A percentile compares a stretch with the other conserved stretches of the same genome.
Conservation (phyloP, 2,888 invertebrate genomes). For the Litoditis marina region DNA sequence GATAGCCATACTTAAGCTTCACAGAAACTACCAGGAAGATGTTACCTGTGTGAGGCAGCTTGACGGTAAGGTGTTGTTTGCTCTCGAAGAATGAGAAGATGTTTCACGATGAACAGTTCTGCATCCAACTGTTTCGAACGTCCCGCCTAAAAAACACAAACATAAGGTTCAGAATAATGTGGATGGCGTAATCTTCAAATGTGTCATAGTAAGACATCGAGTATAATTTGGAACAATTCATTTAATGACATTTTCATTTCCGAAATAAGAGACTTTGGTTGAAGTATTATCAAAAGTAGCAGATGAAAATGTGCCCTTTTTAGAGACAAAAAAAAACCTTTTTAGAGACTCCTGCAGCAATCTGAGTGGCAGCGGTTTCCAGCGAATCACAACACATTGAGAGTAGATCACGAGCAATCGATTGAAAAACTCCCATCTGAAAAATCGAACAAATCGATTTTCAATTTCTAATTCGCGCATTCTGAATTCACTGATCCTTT, state of each 20-base stretch:
- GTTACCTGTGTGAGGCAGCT: conserved; percentile 12
- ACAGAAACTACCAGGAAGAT: neutral
- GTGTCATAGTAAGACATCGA: neutral
- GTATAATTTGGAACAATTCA: too few species aligned
- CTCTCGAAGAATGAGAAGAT: conserved; percentile 88
- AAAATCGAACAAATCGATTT: conserved; percentile 6
- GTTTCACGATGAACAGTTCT: conserved; percentile 93
- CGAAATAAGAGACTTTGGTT: too few species aligned
- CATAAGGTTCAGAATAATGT: too few species aligned
- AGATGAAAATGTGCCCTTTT: too few species aligned
- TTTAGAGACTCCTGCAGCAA: conserved; percentile 66
- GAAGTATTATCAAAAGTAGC: too few species aligned
- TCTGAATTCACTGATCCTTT: neutral
- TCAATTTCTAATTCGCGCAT: too few species aligned
- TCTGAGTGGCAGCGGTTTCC: conserved; percentile 76
- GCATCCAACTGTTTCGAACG: conserved; percentile 74
- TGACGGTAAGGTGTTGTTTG: conserved; percentile 81
- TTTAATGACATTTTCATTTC: too few species aligned
- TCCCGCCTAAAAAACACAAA: conserved; percentile 61
- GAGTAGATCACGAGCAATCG: conserved; percentile 90
- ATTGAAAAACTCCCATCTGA: conserved; percentile 87
- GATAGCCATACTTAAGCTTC: too few species aligned
- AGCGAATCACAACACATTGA: conserved; percentile 87
- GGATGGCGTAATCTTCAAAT: conserved; percentile 52
- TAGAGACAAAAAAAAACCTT: conserved; percentile 9